These are phyloP conservation scores for Oithona nana DNA, from an alignment of 2,888 invertebrate species.

Conservation along the genomic window DNA sequence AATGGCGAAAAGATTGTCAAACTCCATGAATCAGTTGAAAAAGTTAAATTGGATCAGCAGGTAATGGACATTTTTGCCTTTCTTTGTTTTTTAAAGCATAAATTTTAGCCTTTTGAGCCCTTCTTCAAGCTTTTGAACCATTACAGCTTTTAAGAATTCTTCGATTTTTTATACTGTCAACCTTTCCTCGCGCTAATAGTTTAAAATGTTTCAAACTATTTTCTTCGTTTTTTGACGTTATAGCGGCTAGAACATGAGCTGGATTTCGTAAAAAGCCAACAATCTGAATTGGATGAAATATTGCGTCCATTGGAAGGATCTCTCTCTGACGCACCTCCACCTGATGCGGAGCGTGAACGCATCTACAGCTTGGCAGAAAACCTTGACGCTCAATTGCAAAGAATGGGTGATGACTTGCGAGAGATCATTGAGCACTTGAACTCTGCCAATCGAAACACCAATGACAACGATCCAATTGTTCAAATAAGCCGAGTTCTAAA, in stretches of 20 bases:
- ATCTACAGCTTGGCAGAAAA: slow-evolving; percentile 48
- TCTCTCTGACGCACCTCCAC: slow-evolving; percentile 22
- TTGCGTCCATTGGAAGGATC: slow-evolving; percentile 68
- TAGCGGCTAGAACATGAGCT: slow-evolving; percentile 69
- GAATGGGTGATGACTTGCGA: slow-evolving; percentile 84
- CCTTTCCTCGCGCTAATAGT: no score
- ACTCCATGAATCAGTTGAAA: slow-evolving; percentile 65
- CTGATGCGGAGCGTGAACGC: slow-evolving; percentile 17
- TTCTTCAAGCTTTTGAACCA: no score
- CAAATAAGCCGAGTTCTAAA: slow-evolving; percentile 37
- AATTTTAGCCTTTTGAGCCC: background rate
- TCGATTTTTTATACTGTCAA: background rate
- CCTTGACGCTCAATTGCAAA: slow-evolving; percentile 71
- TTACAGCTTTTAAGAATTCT: background rate
- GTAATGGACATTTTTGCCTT: no score
- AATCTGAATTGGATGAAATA: slow-evolving; percentile 72
- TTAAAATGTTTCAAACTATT: no score
- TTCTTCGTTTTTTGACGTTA: background rate
- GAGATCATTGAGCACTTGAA: slow-evolving; percentile 87
- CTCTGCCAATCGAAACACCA: slow-evolving; percentile 60
- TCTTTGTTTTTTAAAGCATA: slow-evolving; percentile 1
- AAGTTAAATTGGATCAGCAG: slow-evolving; percentile 69
- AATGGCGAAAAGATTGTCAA: slow-evolving; percentile 84
- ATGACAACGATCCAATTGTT: slow-evolving; percentile 59
- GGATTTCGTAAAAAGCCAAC: slow-evolving; percentile 78